Evolutionary conservation across 2,113 vertebrate genomes (phyloP).

Genomic region (Cephalophus harveyi): DNA sequence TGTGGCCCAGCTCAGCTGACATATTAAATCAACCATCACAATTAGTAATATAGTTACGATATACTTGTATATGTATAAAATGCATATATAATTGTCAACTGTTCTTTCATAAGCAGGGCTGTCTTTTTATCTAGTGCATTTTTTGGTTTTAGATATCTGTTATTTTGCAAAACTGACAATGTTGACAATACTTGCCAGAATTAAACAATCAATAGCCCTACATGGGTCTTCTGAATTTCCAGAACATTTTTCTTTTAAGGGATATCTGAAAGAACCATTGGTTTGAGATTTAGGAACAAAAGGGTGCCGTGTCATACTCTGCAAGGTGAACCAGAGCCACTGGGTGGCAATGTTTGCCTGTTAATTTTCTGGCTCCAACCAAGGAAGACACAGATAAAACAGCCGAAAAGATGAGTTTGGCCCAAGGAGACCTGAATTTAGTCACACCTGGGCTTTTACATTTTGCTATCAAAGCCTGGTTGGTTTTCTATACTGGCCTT

Average conservation of each 20-base stretch:
- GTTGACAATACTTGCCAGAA: background rate
- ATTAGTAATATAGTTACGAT: background rate
- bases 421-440: background rate
- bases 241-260: background rate
- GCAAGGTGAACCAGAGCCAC: background rate
- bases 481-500: background rate
- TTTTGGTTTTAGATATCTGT: background rate
- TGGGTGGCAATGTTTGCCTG: background rate
- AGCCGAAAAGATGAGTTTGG: background rate
- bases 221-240: background rate
- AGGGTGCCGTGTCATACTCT: background rate
- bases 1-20: background rate
- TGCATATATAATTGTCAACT: background rate
- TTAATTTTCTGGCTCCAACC: background rate
- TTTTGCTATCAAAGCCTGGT: background rate
- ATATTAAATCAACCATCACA: background rate
- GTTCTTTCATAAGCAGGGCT: background rate
- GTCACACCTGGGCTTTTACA: background rate
- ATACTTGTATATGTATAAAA: background rate
- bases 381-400: rapidly evolving
- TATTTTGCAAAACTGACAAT: background rate
- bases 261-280: background rate
- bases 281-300: background rate
- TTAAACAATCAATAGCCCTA: background rate
- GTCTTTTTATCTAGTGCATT: background rate